Base-by-base conservation (phyloP, 2,113 vertebrate species). In the Motacilla tschutschensis region DNA sequence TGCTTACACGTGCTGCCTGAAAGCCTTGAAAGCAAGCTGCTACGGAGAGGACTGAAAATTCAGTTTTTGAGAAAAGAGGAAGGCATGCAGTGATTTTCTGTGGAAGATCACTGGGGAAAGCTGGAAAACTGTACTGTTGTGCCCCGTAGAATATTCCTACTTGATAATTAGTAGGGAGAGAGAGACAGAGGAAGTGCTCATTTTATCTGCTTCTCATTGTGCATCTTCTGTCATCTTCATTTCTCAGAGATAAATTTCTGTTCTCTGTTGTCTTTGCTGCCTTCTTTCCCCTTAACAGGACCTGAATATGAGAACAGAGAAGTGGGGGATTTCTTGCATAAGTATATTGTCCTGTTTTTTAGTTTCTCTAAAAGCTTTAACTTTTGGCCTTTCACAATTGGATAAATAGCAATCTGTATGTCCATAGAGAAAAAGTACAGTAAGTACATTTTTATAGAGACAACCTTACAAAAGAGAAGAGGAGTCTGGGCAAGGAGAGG, bases 181-280 rank as follows among this genome's bases (percentile, higher is more conserved):
- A 50, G 33, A 46, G 44, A 36, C 7, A 21, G 33, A 38, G 31
- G 21, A 51, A 33, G 4, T 2, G 3, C 19, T 77, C 5, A 3
- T 36, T 66, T 59, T 48, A 5, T 19, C 8, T 8, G 4, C 50
- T 79, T 69, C 33, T 79, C 19, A 4, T 54, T 40, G 36, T 7
- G 6, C 1, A 0, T 57, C n/a, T 60, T 48, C 29, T 64, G 33
- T 2, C 0, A 20, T 62, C 31, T 59, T 74, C 0, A 4, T 35
- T 76, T 90, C 26, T 24, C 8, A 44, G 51, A 35, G 71, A 46
- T 25, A 6, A 7, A 24, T 29, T 75, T 76, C 35, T 10, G 0
- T 55, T 65, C 24, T 58, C 2, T 46, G 6, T 29, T 31, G 25
- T 65, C 19, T 67, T 81, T 18, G 14, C 24, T 60, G 25, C 62